Evolutionary conservation across 2,113 vertebrate species (phyloP).

Genomic region (Lipotes vexillifer): DNA sequence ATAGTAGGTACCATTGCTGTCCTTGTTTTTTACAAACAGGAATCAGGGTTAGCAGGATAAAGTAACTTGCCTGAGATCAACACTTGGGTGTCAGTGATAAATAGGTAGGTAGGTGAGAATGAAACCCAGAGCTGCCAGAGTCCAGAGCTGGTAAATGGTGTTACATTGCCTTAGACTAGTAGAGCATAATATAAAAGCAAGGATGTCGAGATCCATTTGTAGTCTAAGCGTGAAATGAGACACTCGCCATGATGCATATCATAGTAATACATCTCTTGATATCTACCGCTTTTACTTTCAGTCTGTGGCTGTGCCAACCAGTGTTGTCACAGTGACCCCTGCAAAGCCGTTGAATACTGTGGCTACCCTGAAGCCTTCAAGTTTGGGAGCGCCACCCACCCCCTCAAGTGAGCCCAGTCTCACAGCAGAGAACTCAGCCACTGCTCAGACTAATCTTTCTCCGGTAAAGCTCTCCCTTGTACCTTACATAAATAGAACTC

Average conservation of each 20-base stretch:
- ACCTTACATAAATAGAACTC: constrained; percentile 9
- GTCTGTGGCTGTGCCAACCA: constrained; percentile 76
- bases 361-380: constrained; percentile 76
- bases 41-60: background rate
- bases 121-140: background rate
- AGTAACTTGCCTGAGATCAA: background rate
- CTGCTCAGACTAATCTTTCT: constrained; percentile 73
- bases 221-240: background rate
- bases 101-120: background rate
- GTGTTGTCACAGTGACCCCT: constrained; percentile 72
- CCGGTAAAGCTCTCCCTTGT: constrained; percentile 76
- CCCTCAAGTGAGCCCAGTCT: constrained; percentile 62
- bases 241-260: background rate
- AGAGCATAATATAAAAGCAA: background rate
- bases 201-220: background rate
- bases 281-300: constrained; percentile 69
- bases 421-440: constrained; percentile 72
- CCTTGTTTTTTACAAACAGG: background rate
- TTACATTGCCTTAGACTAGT: background rate
- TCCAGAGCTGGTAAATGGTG: background rate
- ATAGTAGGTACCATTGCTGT: background rate
- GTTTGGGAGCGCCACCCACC: constrained; percentile 58
- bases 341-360: constrained; percentile 74
- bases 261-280: background rate
- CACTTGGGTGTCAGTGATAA: background rate